These are phyloP conservation scores for fruit fly (Drosophila melanogaster) DNA, from an alignment of 1,140 invertebrate genomes.

Conservation along the genomic window DNA sequence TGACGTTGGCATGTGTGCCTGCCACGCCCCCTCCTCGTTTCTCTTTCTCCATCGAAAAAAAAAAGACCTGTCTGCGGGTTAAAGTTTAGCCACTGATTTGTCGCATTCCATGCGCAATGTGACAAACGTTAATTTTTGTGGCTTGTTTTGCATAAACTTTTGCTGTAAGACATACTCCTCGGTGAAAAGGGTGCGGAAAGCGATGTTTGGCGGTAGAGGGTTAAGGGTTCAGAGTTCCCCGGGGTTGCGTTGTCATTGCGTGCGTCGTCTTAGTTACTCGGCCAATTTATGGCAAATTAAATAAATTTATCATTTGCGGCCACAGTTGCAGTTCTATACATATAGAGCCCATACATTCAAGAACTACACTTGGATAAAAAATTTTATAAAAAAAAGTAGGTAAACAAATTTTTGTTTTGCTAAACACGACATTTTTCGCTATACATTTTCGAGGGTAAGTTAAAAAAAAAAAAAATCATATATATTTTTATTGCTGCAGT, in stretches of 20 bases:
- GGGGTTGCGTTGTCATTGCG: conserved; percentile 61
- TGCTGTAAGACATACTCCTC: conserved; percentile 45
- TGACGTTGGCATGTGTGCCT: conserved; percentile 58
- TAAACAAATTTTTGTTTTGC: neutral
- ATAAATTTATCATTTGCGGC: conserved; percentile 80
- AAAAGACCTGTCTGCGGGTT: conserved; percentile 41
- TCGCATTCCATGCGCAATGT: conserved; percentile 80
- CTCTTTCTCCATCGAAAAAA: neutral
- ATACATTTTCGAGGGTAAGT: no score
- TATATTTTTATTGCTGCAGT: no score
- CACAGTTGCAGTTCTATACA: conserved; percentile 2
- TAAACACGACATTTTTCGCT: no score
- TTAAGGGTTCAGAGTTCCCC: neutral
- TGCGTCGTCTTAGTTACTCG: conserved; percentile 79
- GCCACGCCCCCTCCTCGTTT: conserved; percentile 6
- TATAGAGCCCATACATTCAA: neutral
- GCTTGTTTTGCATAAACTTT: conserved; percentile 82
- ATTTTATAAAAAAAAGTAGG: neutral
- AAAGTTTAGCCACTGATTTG: conserved; percentile 74
- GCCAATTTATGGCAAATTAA: conserved; percentile 82
- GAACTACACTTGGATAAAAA: neutral
- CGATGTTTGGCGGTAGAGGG: no score
- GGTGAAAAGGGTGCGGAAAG: neutral
- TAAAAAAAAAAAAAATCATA: no score
- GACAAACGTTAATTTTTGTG: conserved; percentile 83